phyloP scores from a whole-genome alignment of 2,888 invertebrate genomes.

The Ctena decussata region DNA sequence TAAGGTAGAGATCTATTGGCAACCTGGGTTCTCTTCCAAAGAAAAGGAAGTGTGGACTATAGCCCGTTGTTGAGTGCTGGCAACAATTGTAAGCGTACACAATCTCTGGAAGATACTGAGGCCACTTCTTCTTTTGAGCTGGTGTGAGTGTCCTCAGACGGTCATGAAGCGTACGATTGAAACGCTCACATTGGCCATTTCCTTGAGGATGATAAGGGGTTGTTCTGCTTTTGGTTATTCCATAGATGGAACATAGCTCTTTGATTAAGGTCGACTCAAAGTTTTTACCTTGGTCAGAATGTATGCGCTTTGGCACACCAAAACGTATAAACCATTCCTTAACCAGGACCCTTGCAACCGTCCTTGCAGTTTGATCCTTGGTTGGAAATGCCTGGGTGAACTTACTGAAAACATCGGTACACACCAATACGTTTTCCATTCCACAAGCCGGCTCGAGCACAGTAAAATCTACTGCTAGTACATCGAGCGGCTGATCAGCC shows the following conservation, averaged over 20 bases:
- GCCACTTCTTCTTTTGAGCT: constrained; percentile 57
- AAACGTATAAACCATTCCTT: background rate
- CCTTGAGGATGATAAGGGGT: constrained; percentile 63
- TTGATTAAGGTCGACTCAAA: constrained; percentile 43
- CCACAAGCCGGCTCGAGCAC: no score
- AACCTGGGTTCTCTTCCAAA: constrained; percentile 45
- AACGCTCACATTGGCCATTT: constrained; percentile 65
- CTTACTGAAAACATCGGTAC: no score
- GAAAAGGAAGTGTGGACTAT: constrained; percentile 47
- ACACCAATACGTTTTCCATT: no score
- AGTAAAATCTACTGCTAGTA: no score
- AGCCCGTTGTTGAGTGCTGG: constrained; percentile 51
- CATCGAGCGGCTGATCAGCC: no score
- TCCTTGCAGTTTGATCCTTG: constrained; percentile 41
- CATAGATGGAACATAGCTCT: constrained; percentile 46
- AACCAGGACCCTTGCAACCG: background rate
- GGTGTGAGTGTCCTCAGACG: constrained; percentile 47
- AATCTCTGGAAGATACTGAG: constrained; percentile 51
- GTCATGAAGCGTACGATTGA: constrained; percentile 63
- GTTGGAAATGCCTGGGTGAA: no score
- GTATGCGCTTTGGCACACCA: constrained; percentile 35
- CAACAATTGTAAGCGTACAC: constrained; percentile 52
- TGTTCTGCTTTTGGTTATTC: constrained; percentile 58
- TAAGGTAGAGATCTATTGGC: no score
- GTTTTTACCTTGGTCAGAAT: constrained; percentile 56